Evolutionary conservation across 2,888 invertebrate species (phyloP), one percentile per base, ranked within the genome.

Genomic region (Idaea biselata): DNA sequence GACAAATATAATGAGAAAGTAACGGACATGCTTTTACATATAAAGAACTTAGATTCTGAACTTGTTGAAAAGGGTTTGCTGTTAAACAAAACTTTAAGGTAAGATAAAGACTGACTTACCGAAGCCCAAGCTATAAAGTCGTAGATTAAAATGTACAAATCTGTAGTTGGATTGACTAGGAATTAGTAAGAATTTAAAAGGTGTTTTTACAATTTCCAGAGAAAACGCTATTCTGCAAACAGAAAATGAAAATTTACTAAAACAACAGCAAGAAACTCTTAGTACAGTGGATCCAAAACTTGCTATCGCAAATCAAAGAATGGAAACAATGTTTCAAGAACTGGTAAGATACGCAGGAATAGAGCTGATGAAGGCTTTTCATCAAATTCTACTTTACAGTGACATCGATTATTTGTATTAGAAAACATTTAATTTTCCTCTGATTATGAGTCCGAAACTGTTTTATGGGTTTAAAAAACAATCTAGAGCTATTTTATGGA

Each of bases 321-420:
- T 94, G 33, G 94, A 94, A 76, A 83, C 92, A 0, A 93, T 93
- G 76, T 94, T 94, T 75, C 93, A 94, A 73, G 94, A 94, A 84
- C 74, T 94, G 88, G 94, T 94, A 79, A 78, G 76, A 44, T 4
- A 44, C 8, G 7, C 33, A 33, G 1, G 3, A 8, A 14, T 44
- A 44, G 44, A 44, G 44, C 44, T 44, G 11, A 44, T 44, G 5
- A 44, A 11, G 6, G 8, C 6, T 44, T 44, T 44, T 14, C 1
- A 14, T 3, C 6, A 7, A 44, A 3, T 25, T 25, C 5, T 44
- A 44, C 44, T 44, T 3, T 11, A 8, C 44, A 14, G 44, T 14
- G 11, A 44, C 8, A 11, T 44, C 44, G 7, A 14, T 14, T 44
- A 44, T 44, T 44, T 5, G 44, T 44, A 44, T 11, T 11, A 11